A percentile compares a stretch with the other conserved stretches of the same genome.
These are phyloP conservation scores for Ptychoptera contaminata DNA, from an alignment of 2,888 invertebrate species.

Conservation along the genomic window DNA sequence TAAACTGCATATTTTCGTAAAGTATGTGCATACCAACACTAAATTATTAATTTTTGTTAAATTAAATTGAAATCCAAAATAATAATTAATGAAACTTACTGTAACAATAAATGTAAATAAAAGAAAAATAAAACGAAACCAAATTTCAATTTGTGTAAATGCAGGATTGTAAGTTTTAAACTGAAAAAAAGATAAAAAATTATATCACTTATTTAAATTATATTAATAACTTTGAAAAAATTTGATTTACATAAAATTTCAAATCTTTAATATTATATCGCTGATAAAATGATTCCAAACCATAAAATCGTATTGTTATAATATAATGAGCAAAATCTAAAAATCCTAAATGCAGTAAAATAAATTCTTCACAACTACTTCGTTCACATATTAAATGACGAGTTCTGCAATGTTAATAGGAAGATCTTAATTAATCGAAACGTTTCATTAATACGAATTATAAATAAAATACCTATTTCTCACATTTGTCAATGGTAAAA, in stretches of 20 bases:
- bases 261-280: slow-evolving; percentile 72
- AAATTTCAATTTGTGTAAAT: slow-evolving; percentile 93
- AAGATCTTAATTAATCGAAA: slow-evolving; percentile 2
- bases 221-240: background rate
- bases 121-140: slow-evolving; percentile 90
- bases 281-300: slow-evolving; percentile 68
- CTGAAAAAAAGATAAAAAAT: slow-evolving; percentile 33
- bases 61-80: slow-evolving; percentile 3
- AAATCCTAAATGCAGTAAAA: slow-evolving; percentile 76
- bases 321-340: slow-evolving; percentile 79
- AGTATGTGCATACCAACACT: slow-evolving; percentile 90
- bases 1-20: slow-evolving; percentile 71
- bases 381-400: slow-evolving; percentile 67
- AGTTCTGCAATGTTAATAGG: slow-evolving; percentile 38
- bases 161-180: slow-evolving; percentile 92
- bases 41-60: slow-evolving; percentile 13
- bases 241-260: slow-evolving; percentile 54
- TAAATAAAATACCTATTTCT: slow-evolving; percentile 50
- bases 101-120: slow-evolving; percentile 71
- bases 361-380: slow-evolving; percentile 73
- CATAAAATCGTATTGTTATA: slow-evolving; percentile 69
- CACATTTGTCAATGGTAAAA: slow-evolving; percentile 44
- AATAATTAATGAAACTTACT: slow-evolving; percentile 41
- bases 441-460: slow-evolving; percentile 7
- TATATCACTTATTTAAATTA: no score